These are phyloP conservation scores for Dasysyrphus albostriatus DNA, from an alignment of 2,888 invertebrate species.

Conservation along the genomic window DNA sequence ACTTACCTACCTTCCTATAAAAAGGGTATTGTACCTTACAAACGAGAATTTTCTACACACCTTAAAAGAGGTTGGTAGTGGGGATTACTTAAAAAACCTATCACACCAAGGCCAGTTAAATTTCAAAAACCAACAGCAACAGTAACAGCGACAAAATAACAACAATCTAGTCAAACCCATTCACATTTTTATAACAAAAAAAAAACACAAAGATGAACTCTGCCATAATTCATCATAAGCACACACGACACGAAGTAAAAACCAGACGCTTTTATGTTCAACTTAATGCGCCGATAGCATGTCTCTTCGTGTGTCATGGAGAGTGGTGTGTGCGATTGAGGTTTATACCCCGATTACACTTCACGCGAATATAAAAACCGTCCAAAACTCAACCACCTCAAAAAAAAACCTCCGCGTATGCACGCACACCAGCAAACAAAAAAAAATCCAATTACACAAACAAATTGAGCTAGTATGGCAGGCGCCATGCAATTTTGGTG, in stretches of 20 bases:
- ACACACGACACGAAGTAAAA: slow-evolving; percentile 39
- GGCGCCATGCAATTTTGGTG: slow-evolving; percentile 75
- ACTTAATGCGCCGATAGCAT: slow-evolving; percentile 74
- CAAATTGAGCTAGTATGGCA: slow-evolving; percentile 71
- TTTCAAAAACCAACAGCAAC: slow-evolving; percentile 28
- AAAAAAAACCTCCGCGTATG: slow-evolving; percentile 28
- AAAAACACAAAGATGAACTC: slow-evolving; percentile 42
- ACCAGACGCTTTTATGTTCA: slow-evolving; percentile 55
- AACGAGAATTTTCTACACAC: slow-evolving; percentile 52
- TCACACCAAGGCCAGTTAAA: slow-evolving; percentile 42
- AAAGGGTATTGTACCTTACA: slow-evolving; percentile 35
- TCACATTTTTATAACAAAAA: slow-evolving; percentile 59
- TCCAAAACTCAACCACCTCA: slow-evolving; percentile 33
- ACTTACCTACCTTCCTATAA: slow-evolving; percentile 30
- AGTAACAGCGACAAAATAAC: slow-evolving; percentile 1
- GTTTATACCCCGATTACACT: slow-evolving; percentile 67
- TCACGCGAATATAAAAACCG: slow-evolving; percentile 43
- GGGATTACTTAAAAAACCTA: slow-evolving; percentile 18
- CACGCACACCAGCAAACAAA: slow-evolving; percentile 19
- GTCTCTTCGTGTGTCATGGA: slow-evolving; percentile 60
- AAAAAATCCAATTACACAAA: slow-evolving; percentile 53
- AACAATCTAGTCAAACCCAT: slow-evolving; percentile 52
- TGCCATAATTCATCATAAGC: slow-evolving; percentile 63
- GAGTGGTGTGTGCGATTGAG: slow-evolving; percentile 52
- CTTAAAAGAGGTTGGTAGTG: slow-evolving; percentile 11